phyloP scores from a whole-genome alignment of 1,140 invertebrate genomes.

The Muscidifurax raptorellus region DNA sequence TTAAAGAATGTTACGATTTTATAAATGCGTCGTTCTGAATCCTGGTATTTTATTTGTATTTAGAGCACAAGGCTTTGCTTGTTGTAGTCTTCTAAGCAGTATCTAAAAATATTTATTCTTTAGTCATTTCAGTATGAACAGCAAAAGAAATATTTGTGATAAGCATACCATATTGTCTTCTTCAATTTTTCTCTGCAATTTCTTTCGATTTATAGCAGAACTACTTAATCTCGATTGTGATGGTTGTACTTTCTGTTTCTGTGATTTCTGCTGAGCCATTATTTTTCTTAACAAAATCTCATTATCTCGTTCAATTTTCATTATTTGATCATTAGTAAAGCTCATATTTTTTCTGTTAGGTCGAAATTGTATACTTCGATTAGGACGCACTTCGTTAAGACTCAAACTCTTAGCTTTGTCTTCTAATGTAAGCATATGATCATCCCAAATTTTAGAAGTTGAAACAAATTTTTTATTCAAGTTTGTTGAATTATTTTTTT shows the following conservation, averaged over 20 bases:
- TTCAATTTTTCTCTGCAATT: conserved; percentile 66
- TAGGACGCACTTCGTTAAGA: conserved; percentile 13
- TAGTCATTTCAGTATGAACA: neutral
- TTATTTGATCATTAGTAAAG: conserved; percentile 72
- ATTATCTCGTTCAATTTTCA: conserved; percentile 74
- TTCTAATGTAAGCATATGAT: conserved; percentile 10
- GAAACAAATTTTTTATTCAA: conserved; percentile 6
- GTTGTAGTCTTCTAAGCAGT: conserved; percentile 63
- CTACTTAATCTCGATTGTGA: conserved; percentile 57
- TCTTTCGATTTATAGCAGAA: conserved; percentile 68
- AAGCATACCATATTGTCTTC: conserved; percentile 66
- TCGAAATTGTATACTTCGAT: neutral
- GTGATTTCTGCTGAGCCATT: conserved; percentile 64
- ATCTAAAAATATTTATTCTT: conserved; percentile 59
- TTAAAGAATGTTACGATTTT: neutral
- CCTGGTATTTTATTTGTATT: conserved; percentile 55
- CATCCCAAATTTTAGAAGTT: conserved; percentile 11
- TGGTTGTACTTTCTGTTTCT: conserved; percentile 48
- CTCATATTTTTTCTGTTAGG: conserved; percentile 71
- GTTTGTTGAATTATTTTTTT: neutral
- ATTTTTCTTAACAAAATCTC: conserved; percentile 73
- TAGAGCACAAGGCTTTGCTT: conserved; percentile 62
- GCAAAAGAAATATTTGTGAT: neutral
- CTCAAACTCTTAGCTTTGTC: conserved; percentile 33
- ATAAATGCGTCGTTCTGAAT: conserved; percentile 58